Evolutionary conservation across 2,888 invertebrate species (phyloP).

Genomic region (Temnothorax unifasciatus): DNA sequence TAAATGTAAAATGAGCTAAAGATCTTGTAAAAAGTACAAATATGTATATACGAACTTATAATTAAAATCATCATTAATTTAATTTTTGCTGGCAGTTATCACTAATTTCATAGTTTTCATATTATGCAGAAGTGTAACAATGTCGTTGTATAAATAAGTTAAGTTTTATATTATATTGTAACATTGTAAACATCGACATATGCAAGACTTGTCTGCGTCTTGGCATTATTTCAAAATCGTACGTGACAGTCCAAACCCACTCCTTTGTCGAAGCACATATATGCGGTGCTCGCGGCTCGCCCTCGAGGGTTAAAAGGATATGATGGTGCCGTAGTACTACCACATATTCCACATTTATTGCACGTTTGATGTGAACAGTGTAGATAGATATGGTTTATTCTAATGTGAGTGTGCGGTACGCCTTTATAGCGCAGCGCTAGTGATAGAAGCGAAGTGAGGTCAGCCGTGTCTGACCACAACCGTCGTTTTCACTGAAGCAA

Average conservation of each 20-base stretch:
- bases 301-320: constrained; percentile 31
- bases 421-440: constrained; percentile 46
- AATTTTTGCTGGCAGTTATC: neutral
- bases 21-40: neutral
- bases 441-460: constrained; percentile 50
- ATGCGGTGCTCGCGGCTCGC: neutral
- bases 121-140: neutral
- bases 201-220: neutral
- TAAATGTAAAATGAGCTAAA: neutral
- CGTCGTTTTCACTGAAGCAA: constrained; percentile 46
- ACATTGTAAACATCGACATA: neutral
- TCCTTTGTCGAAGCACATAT: constrained; percentile 1
- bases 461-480: constrained; percentile 52
- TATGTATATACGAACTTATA: neutral
- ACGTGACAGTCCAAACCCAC: neutral
- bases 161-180: neutral
- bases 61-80: neutral
- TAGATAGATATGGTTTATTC: constrained; percentile 42
- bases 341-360: constrained; percentile 42
- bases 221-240: constrained; percentile 16
- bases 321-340: neutral
- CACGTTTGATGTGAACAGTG: constrained; percentile 41
- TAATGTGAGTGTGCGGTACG: constrained; percentile 33
- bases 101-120: neutral
- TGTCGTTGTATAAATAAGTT: neutral